Evolutionary conservation across 2,113 vertebrate species (phyloP).

Genomic region (Xyrauchen texanus): DNA sequence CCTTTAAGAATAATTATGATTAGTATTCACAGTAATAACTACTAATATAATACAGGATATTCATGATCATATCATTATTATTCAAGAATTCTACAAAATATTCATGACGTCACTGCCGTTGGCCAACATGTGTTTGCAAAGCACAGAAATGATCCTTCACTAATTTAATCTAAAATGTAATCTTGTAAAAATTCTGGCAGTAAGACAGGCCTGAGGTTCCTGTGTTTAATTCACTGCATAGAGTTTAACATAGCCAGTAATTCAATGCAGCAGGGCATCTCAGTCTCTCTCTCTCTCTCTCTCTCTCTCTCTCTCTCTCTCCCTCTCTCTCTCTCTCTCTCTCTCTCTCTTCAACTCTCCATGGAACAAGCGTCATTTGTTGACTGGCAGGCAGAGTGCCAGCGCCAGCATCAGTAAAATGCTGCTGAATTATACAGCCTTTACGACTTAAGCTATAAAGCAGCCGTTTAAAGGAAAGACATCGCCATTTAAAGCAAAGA

Average conservation of each 20-base stretch:
- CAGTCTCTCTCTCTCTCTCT: conserved; percentile 13
- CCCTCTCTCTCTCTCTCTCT: conserved; percentile 13
- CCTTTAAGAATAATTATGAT: too few species aligned
- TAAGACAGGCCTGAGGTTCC: conserved; percentile 5
- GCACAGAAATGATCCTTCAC: neutral
- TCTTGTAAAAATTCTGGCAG: conserved; percentile 19
- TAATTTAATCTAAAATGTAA: conserved; percentile 26
- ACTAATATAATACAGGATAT: too few species aligned
- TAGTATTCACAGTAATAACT: too few species aligned
- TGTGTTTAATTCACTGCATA: conserved; percentile 18
- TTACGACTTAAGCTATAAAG: conserved; percentile 25
- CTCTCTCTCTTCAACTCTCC: conserved; percentile 19
- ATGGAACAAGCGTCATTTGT: conserved; percentile 51
- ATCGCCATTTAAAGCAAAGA: conserved; percentile 22
- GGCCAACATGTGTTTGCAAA: conserved; percentile 8
- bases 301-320: conserved; percentile 19
- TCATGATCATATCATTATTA: too few species aligned
- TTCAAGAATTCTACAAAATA: neutral
- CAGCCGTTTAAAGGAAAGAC: conserved; percentile 12
- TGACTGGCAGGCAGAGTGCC: conserved; percentile 39
- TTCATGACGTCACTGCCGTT: neutral
- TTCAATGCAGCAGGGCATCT: conserved; percentile 23
- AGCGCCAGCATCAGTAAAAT: conserved; percentile 46
- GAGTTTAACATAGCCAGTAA: conserved; percentile 31
- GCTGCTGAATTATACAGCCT: conserved; percentile 36